Conservation (phyloP, 2,113 vertebrate species). For the Sitta europaea region DNA sequence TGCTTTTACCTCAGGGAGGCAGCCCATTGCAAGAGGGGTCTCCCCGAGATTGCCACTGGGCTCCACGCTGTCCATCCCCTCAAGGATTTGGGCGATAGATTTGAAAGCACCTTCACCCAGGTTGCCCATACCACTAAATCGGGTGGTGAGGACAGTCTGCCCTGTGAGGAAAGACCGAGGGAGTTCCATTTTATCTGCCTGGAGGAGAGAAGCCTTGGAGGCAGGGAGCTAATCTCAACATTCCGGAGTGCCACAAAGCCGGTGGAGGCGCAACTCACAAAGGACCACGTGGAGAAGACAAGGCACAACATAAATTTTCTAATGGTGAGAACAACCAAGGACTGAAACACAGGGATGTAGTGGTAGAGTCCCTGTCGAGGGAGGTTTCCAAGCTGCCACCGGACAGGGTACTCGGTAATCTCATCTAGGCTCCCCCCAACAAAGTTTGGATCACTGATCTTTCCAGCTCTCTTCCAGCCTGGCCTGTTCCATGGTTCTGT, state of each 20-base stretch:
- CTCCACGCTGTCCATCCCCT: background rate
- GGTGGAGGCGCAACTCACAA: background rate
- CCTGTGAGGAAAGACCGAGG: background rate
- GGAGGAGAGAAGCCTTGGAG: background rate
- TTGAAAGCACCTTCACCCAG: background rate
- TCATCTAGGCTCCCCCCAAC: background rate
- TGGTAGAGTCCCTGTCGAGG: rapidly evolving
- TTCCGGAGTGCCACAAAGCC: background rate
- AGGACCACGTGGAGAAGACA: background rate
- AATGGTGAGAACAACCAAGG: background rate
- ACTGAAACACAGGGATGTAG: background rate
- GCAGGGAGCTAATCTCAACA: background rate
- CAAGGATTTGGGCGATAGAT: background rate
- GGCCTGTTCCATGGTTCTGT: rapidly evolving
- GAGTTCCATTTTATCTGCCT: background rate
- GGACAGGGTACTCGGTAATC: background rate
- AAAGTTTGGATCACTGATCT: background rate
- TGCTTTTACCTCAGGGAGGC: background rate
- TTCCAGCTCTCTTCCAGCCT: background rate
- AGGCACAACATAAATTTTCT: background rate
- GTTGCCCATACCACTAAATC: background rate
- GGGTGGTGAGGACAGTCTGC: background rate
- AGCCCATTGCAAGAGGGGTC: background rate
- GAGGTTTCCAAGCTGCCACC: background rate
- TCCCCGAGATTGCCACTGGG: background rate